Percentiles rank a stretch among this genome's conserved stretches.
These are phyloP conservation scores for Galago senegalensis DNA, from an alignment of 2,797 vertebrate species.

Conservation along the genomic window DNA sequence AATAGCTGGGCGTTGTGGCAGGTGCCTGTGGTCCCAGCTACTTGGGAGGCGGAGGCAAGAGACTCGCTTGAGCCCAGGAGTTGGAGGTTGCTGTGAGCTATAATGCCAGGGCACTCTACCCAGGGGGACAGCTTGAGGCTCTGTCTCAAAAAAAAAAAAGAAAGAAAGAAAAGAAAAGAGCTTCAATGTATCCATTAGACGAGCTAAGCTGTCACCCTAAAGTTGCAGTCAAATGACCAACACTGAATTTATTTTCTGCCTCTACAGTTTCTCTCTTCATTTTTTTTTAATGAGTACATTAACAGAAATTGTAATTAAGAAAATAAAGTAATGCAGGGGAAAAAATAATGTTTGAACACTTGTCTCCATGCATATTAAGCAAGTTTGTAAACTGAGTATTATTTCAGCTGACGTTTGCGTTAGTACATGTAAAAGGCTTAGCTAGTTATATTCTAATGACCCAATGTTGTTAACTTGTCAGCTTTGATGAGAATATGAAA, in stretches of 20 bases:
- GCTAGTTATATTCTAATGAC: constrained; percentile 11
- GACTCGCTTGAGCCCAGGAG: too few relatives aligned
- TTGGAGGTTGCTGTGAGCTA: too few relatives aligned
- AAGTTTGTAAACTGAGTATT: background rate
- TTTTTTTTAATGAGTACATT: background rate
- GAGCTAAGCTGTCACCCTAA: background rate
- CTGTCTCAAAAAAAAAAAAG: too few relatives aligned
- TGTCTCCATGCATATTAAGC: background rate
- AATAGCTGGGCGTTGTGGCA: too few relatives aligned
- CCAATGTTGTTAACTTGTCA: constrained; percentile 46
- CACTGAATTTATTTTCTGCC: background rate
- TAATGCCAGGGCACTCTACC: too few relatives aligned
- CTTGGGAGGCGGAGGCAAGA: too few relatives aligned
- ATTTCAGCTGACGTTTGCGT: background rate
- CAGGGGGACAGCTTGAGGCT: too few relatives aligned
- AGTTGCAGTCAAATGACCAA: background rate
- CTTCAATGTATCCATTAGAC: background rate
- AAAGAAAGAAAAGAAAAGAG: background rate
- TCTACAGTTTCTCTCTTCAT: background rate
- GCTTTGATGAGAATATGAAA: constrained; percentile 27
- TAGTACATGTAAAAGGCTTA: background rate
- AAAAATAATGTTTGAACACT: background rate
- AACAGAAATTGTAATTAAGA: background rate
- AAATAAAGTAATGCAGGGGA: background rate
- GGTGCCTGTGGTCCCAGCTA: too few relatives aligned